A percentile compares a stretch with the other conserved stretches of the same genome.
phyloP scores from a whole-genome alignment of 1,140 invertebrate genomes.

The Drosophila jambulina region DNA sequence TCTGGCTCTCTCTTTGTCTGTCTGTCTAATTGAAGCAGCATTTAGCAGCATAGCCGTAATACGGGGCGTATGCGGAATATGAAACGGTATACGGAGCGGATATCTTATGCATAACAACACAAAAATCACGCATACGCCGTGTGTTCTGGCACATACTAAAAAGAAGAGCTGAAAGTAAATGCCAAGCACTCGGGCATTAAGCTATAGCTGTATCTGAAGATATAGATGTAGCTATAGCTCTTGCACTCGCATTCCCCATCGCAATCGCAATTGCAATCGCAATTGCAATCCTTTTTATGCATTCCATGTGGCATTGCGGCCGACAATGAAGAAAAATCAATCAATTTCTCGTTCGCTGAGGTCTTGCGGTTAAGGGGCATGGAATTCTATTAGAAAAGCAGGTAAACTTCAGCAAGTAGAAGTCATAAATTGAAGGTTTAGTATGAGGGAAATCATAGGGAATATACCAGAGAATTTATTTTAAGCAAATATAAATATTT shows the following conservation, averaged over 20 bases:
- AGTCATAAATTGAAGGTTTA: not conserved
- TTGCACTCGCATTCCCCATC: constrained; percentile 10
- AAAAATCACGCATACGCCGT: constrained; percentile 60
- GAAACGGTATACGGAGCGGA: constrained; percentile 3
- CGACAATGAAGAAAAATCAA: constrained; percentile 47
- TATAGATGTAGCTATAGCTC: not conserved
- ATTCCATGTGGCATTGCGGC: constrained; percentile 47
- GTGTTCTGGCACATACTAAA: constrained; percentile 17
- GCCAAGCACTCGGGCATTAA: not conserved
- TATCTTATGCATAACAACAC: constrained; percentile 49
- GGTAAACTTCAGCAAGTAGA: not conserved
- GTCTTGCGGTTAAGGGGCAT: constrained; percentile 1
- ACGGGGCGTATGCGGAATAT: constrained; percentile 12
- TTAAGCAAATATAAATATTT: not conserved
- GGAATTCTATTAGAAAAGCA: constrained; percentile 1
- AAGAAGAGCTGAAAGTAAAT: constrained; percentile 16
- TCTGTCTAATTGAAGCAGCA: constrained; percentile 67
- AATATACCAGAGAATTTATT: not conserved
- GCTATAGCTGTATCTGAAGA: not conserved
- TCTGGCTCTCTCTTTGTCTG: constrained; percentile 32
- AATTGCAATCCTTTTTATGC: constrained; percentile 57
- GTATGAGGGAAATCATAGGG: too few species aligned
- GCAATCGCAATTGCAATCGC: constrained; percentile 44
- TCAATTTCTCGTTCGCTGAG: constrained; percentile 31
- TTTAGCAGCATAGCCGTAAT: constrained; percentile 42